Evolutionary conservation across 2,797 vertebrate genomes (phyloP).

Genomic region (Sebastes steindachneri): DNA sequence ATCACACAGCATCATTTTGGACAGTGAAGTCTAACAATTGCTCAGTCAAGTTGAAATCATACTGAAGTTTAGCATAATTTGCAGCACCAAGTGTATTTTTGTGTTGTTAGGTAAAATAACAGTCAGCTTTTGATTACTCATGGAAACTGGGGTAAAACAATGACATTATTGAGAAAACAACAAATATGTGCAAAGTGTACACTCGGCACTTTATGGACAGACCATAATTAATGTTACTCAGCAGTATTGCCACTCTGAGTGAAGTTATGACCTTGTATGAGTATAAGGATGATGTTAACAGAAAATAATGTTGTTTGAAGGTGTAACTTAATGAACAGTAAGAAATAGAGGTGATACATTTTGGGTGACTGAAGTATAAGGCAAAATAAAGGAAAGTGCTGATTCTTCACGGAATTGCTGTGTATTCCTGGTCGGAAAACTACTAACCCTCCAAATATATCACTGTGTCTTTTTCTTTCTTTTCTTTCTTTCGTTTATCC

Average conservation of each 20-base stretch:
- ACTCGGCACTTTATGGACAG: neutral
- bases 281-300: neutral
- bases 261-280: neutral
- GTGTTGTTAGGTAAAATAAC: neutral
- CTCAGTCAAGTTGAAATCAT: neutral
- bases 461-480: neutral
- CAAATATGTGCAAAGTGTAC: neutral
- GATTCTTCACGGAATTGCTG: neutral
- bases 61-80: neutral
- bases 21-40: fast-evolving
- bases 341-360: neutral
- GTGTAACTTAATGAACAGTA: neutral
- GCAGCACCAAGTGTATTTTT: neutral
- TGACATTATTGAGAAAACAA: neutral
- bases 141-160: conserved; percentile 1
- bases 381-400: neutral
- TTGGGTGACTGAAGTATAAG: neutral
- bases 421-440: neutral
- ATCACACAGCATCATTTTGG: neutral
- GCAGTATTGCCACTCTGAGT: neutral
- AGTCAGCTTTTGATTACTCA: neutral
- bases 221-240: conserved; percentile 3
- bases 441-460: neutral
- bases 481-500: neutral
- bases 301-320: neutral